These are phyloP conservation scores for Chionoecetes opilio DNA, from an alignment of 1,140 invertebrate species.

Conservation along the genomic window DNA sequence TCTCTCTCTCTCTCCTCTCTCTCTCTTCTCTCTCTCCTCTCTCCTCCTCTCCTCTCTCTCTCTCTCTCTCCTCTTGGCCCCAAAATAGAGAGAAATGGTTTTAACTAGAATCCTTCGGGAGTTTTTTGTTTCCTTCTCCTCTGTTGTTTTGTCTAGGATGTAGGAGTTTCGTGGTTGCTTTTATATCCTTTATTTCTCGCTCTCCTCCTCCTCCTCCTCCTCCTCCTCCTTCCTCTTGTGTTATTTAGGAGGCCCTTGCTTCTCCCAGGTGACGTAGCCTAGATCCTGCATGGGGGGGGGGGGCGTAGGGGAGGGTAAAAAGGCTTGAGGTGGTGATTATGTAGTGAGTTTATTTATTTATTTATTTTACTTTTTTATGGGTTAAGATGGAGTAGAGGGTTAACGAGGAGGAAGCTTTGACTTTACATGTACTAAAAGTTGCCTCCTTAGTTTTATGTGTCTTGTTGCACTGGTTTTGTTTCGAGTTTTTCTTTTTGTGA, in stretches of 20 bases:
- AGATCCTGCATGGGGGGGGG: neutral
- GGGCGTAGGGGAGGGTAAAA: no score
- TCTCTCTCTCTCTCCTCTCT: neutral
- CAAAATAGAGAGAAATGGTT: neutral
- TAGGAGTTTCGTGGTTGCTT: neutral
- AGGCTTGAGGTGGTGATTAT: neutral
- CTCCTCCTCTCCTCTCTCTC: neutral
- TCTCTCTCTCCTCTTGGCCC: neutral
- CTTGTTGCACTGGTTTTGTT: neutral
- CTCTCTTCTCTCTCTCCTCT: neutral
- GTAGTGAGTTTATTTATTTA: no score
- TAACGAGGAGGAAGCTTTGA: no score
- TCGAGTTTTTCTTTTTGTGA: neutral
- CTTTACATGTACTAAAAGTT: no score
- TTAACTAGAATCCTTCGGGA: neutral
- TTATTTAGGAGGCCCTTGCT: neutral
- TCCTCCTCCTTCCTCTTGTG: neutral
- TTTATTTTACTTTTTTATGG: no score
- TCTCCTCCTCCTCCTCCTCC: no score
- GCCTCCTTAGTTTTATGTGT: constrained; percentile 13
- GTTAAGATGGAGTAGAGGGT: no score
- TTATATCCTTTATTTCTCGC: neutral
- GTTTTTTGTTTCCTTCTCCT: neutral
- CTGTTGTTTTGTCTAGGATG: neutral
- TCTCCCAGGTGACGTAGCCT: neutral